Conservation (phyloP, 2,797 vertebrate species). For the Otolemur crassicaudatus region DNA sequence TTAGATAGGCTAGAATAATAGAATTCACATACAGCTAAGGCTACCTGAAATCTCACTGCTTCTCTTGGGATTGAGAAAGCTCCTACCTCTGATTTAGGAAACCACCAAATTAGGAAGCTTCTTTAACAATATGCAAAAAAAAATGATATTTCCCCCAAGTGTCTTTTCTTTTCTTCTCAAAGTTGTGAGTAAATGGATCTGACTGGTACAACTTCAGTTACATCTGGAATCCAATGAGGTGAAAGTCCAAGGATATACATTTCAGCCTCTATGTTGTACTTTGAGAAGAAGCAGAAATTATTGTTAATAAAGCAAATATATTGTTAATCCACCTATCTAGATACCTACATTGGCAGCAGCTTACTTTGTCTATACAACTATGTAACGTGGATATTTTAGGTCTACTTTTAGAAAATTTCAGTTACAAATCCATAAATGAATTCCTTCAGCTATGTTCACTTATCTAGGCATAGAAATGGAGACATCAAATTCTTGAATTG, state of each 20-base stretch:
- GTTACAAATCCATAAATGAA: not conserved
- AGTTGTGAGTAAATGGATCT: not conserved
- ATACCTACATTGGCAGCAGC: not conserved
- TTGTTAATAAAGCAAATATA: not conserved
- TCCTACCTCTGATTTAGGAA: not conserved
- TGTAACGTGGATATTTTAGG: not conserved
- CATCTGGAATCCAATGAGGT: not conserved
- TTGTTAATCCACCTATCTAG: not conserved
- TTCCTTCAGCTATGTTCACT: not conserved
- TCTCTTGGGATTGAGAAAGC: not conserved
- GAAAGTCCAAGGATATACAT: not conserved
- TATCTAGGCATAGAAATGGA: not conserved
- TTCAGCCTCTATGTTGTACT: not conserved
- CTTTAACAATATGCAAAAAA: not conserved
- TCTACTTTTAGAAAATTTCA: not conserved
- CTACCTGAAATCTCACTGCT: not conserved
- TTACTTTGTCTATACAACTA: not conserved
- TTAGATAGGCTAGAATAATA: not conserved
- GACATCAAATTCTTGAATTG: not conserved
- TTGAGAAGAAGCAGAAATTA: not conserved
- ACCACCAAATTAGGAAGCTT: not conserved
- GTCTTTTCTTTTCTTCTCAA: not conserved
- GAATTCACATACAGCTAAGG: not conserved
- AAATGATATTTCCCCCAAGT: not conserved
- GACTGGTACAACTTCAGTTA: not conserved